Evolutionary conservation across 2,888 invertebrate species (phyloP), one percentile per base, ranked within the genome.

Genomic region (Spodoptera littoralis): DNA sequence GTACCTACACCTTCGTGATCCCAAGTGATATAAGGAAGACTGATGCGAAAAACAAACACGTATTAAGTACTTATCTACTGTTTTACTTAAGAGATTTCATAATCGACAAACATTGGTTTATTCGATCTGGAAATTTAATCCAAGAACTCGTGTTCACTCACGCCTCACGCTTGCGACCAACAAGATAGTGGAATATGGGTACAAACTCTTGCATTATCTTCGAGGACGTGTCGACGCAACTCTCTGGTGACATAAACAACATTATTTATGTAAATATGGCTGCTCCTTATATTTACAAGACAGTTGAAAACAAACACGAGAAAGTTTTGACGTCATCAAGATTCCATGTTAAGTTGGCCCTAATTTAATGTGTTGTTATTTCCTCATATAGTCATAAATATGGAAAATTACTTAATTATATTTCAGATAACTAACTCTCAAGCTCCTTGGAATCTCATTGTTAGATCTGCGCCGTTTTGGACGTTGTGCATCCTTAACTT

Each of bases 391-490:
- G 6, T 9, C 36, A 9, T 36, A 36, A 27, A 18, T 11, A 2
- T 44, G 1, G 18, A 36, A n/a, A 22, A 62, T 9, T 22, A 27
- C 11, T 2, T 43, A 12, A 12, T 36, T 60, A 12, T 51, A 46
- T 87, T 90, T 67, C 79, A 94, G 94, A 67, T 90, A 50, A 90
- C 89, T 41, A 94, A 94, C 69, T 81, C 87, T 6, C 87, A 89
- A 74, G 84, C 92, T 6, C 94, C 94, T 0, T 94, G 94, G 94
- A 84, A 77, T 49, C 61, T 85, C 6, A 94, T 94, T 61, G 59
- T 94, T 12, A 88, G 82, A 74, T 94, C 93, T 1, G 77, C 84
- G 1, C 84, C 93, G 0, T 92, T 94, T 78, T 94, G 94, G 94
- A 85, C 92, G 11, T 77, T 94, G 4, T 93, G 93, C 55, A 84